These are phyloP conservation scores for Cherax destructor DNA, from an alignment of 1,140 invertebrate genomes.

Conservation along the genomic window DNA sequence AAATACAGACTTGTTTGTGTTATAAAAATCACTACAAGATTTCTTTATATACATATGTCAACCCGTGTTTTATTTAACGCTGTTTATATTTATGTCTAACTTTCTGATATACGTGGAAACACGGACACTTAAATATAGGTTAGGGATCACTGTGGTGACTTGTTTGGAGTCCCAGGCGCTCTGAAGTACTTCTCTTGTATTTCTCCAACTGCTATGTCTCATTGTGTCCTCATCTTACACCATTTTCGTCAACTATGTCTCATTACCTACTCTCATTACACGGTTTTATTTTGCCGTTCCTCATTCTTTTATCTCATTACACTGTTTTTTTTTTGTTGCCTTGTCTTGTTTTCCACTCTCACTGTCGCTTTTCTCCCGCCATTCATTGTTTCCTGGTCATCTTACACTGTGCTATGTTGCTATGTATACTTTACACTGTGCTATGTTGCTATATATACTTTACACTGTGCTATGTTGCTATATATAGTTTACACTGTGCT, in stretches of 20 bases:
- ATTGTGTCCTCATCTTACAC: background rate
- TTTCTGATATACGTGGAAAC: background rate
- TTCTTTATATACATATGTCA: background rate
- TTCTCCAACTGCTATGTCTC: background rate
- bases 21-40: constrained; percentile 26
- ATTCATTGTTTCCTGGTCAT: too few relatives aligned
- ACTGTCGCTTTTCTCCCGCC: too few relatives aligned
- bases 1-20: background rate
- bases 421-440: too few relatives aligned
- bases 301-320: too few relatives aligned
- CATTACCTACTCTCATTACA: too few relatives aligned
- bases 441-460: too few relatives aligned
- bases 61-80: background rate
- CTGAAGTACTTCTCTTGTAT: background rate
- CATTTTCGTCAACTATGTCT: background rate
- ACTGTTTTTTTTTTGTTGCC: too few relatives aligned
- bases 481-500: too few relatives aligned
- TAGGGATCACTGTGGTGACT: background rate
- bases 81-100: background rate
- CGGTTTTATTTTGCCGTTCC: too few relatives aligned
- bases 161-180: background rate
- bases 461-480: too few relatives aligned
- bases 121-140: background rate
- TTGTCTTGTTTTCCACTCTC: too few relatives aligned
- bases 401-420: too few relatives aligned